Evolutionary conservation across 2,888 invertebrate genomes (phyloP).

Genomic region (Atethmia centrago): DNA sequence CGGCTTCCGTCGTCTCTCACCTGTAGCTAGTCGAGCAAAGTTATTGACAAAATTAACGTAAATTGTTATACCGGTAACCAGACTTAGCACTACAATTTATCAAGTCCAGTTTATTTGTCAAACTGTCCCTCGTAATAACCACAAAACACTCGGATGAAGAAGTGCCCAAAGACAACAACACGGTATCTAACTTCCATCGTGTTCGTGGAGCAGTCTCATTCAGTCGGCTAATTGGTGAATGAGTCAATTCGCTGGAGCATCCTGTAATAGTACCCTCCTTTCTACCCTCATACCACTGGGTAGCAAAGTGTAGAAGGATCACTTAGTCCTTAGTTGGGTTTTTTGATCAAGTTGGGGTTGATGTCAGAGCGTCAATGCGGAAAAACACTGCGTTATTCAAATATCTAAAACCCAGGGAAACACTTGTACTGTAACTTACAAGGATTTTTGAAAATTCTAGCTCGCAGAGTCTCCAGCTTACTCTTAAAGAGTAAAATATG

Average conservation of each 20-base stretch:
- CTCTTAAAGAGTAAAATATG: no score
- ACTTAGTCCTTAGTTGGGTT: not conserved
- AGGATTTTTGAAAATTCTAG: not conserved
- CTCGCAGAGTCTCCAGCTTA: not conserved
- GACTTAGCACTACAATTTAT: not conserved
- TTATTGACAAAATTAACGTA: not conserved
- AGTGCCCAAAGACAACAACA: not conserved
- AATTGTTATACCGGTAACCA: no score
- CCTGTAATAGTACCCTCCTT: constrained; percentile 29
- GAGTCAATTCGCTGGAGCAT: constrained; percentile 32
- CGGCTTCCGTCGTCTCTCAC: not conserved
- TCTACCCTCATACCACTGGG: not conserved
- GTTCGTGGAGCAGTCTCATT: constrained; percentile 21
- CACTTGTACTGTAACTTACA: not conserved
- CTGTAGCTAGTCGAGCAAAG: no score
- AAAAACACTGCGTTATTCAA: not conserved
- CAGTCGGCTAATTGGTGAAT: constrained; percentile 45
- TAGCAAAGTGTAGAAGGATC: not conserved
- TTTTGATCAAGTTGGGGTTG: not conserved
- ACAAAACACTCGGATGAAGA: not conserved
- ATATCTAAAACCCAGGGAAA: not conserved
- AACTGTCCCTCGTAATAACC: not conserved
- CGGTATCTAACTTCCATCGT: not conserved
- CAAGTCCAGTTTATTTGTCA: not conserved
- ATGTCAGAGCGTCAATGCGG: not conserved